phyloP scores from a whole-genome alignment of 1,140 invertebrate species.

The Oedothorax gibbosus region DNA sequence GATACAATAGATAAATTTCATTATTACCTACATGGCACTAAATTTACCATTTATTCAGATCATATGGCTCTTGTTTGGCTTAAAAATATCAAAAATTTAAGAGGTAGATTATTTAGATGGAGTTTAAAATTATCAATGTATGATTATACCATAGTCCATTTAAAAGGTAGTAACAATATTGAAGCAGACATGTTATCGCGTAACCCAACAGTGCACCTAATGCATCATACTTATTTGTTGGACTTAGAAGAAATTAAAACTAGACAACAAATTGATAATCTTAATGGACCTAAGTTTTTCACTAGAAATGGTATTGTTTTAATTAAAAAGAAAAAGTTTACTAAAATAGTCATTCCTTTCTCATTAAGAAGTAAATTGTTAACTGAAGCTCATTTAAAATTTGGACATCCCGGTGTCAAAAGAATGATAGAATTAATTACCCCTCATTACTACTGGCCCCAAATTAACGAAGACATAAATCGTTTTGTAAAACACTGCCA shows the following conservation, averaged over 20 bases:
- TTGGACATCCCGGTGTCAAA: neutral
- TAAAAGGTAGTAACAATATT: neutral
- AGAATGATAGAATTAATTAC: slow-evolving; percentile 3
- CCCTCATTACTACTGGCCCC: neutral
- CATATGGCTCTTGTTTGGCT: neutral
- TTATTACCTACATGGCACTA: neutral
- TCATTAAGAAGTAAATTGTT: slow-evolving; percentile 10
- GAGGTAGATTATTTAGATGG: neutral
- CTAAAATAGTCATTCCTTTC: neutral
- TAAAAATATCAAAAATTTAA: slow-evolving; percentile 12
- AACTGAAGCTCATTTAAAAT: neutral
- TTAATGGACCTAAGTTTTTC: neutral
- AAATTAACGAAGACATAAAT: neutral
- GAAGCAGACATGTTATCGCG: slow-evolving; percentile 4
- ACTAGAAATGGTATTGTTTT: neutral
- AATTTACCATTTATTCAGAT: neutral
- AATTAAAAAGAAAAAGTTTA: neutral
- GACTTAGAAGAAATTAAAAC: neutral
- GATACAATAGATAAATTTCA: neutral
- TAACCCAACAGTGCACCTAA: neutral
- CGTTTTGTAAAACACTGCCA: neutral
- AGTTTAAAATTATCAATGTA: neutral
- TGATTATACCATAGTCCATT: neutral
- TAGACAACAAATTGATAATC: neutral
- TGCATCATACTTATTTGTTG: neutral